Base-by-base conservation (phyloP, 1,140 invertebrate species). In the Reticulitermes speratus region DNA sequence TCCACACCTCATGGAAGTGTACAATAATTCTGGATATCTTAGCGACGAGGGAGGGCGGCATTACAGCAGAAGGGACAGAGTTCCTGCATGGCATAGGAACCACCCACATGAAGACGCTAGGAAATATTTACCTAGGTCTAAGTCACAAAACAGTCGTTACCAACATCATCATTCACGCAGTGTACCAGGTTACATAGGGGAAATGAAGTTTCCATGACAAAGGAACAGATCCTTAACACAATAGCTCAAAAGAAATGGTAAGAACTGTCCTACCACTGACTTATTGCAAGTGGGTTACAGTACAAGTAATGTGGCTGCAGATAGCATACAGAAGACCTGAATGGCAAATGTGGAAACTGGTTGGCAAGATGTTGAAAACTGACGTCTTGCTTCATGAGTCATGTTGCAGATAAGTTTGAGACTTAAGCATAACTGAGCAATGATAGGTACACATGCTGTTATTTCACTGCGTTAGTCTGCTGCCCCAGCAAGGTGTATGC, bases 171-270 rank as follows among this genome's bases (percentile, higher is more conserved):
- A 86, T 21, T 84, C 83, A 30, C 52, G 83, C 12, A 82, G 86
- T 69, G 32, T 82, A 89, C 91, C 92, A 88, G 91, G 93, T 87
- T 94, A 93, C 88, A 91, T 94, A 21, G 92, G 92, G 59, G 93
- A 94, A 90, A 91, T 93, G 91, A 91, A 92, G 86, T 94, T 93
- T 90, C 93, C 92, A 91, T 92, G 91, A 92, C 89, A 90, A 81
- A 89, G 88, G 30, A 30, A 75, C 14, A 30, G 8, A 75, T 16
- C 11, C 65, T 30, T 30, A 25, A 6, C 65, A 75, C 30, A 75
- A 25, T 8, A 75, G 65, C 25, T 75, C 65, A 75, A 75, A 12
- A 55, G 14, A 21, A 21, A 19, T 48, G 45, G 3, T 38, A 38
- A 38, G 38, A 38, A 38, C 38, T 38, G 38, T 38, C 38, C 52